Evolutionary conservation across 2,888 invertebrate species (phyloP), one percentile per base, ranked within the genome.

Genomic region (Aleiodes alternator): DNA sequence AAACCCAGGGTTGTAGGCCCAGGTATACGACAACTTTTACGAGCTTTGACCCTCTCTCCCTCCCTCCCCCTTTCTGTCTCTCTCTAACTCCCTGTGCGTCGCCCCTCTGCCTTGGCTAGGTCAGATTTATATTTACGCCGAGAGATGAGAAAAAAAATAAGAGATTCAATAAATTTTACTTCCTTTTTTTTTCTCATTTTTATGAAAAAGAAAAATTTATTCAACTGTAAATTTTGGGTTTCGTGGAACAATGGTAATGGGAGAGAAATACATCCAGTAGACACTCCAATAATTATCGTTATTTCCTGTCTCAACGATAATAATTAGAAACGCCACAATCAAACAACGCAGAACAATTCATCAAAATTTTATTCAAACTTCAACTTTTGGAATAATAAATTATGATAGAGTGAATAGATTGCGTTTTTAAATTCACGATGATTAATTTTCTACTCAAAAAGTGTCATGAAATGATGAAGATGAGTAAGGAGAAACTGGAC

Each of bases 1-100:
- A 75, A 56, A 53, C 48, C 64, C 70, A 72, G 78, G 73, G 76
- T 74, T 71, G 69, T 61, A 59, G 56, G 71, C 16, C 48, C 78
- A 80, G 81, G 81, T 81, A 81, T 72, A 61, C 70, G 55, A 56
- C 75, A 69, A 79, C 72, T 78, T 78, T 80, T 78, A 79, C 76
- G 80, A 81, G 72, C 76, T 48, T 76, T 73, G 69, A 73, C 70
- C 76, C 64, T 38, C 69, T 9, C 23, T 34, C 23, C 59, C 29
- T 7, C 34, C n/a, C 23, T 4, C 57, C 59, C 38, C 14, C 11
- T 43, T 43, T 14, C 48, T n/a, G 11, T n/a, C 31, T 6, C 59
- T 14, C 29, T 38, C 4, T 16, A 11, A 14, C 64, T 64, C 64
- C 51, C 69, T 14, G 12, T 31, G 14, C n/a, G 34, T 55, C 29